Evolutionary conservation across 2,797 vertebrate genomes (phyloP).

Genomic region (Diceros bicornis): DNA sequence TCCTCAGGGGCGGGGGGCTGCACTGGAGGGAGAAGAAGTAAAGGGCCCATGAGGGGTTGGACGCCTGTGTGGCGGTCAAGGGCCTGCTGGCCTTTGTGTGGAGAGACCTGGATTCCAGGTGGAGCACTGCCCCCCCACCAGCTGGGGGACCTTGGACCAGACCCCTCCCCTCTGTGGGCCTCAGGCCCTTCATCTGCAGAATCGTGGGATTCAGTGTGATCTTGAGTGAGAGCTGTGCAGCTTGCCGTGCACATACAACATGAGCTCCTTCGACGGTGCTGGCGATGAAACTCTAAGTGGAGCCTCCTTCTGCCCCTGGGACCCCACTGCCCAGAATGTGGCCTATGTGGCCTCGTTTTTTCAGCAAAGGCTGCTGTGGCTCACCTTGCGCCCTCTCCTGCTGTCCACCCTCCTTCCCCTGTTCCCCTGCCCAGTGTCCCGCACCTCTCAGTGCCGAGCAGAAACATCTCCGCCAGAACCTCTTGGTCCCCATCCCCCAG

Average conservation of each 20-base stretch:
- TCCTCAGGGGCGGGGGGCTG: slow-evolving; percentile 83
- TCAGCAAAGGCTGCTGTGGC: slow-evolving; percentile 36
- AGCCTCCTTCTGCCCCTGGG: neutral
- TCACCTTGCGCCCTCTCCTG: accelerated
- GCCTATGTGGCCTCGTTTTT: neutral
- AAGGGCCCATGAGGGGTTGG: neutral
- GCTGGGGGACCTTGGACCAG: too few species aligned
- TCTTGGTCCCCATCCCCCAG: neutral
- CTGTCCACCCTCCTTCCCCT: accelerated
- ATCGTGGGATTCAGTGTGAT: accelerated
- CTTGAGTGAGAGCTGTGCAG: too few species aligned
- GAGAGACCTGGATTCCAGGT: neutral
- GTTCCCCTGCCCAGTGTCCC: neutral
- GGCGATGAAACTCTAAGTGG: too few species aligned
- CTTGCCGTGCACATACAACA: too few species aligned
- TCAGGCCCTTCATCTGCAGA: neutral
- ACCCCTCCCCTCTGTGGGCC: neutral
- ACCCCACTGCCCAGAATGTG: accelerated
- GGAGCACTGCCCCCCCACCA: neutral
- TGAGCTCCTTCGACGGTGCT: too few species aligned
- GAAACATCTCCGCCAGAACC: neutral
- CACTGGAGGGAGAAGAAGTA: slow-evolving; percentile 79
- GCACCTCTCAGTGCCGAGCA: neutral
- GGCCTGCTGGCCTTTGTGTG: too few species aligned
- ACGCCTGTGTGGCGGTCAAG: accelerated